A percentile compares a stretch with the other conserved stretches of the same genome.
Conservation (phyloP, 2,113 vertebrate genomes). For the Leucosticte australis region DNA sequence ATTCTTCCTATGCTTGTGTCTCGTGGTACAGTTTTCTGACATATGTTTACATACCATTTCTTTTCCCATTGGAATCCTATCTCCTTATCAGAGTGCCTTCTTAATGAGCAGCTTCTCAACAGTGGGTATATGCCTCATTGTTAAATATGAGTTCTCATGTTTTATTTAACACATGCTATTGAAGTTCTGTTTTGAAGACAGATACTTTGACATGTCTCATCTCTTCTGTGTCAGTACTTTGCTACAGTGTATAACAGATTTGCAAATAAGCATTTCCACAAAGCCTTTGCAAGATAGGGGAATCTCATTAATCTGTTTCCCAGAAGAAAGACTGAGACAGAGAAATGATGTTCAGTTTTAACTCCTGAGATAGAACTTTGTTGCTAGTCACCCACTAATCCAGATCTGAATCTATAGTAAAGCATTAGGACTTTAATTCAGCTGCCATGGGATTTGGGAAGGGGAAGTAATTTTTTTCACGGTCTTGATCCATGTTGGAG, state of each 20-base stretch:
- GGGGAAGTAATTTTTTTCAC: not conserved
- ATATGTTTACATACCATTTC: not conserved
- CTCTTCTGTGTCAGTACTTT: not conserved
- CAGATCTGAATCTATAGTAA: not conserved
- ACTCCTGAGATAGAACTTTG: not conserved
- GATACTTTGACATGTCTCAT: not conserved
- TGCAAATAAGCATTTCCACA: not conserved
- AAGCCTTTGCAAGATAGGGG: not conserved
- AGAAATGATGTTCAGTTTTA: not conserved
- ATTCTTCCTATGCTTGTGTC: not conserved
- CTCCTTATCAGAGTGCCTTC: not conserved
- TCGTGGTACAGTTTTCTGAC: not conserved
- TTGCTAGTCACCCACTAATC: not conserved
- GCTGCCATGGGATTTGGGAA: not conserved
- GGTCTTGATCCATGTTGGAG: not conserved
- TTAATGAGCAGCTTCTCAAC: conserved; percentile 27
- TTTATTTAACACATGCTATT: conserved; percentile 28
- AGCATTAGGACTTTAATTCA: not conserved
- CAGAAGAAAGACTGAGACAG: not conserved
- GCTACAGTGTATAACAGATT: not conserved
- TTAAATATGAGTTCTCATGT: conserved; percentile 14
- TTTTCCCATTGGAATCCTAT: not conserved
- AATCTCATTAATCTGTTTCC: not conserved
- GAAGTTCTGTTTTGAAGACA: conserved; percentile 15
- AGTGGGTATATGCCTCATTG: not conserved